phyloP scores from a whole-genome alignment of 2,797 vertebrate species.

The Picus viridis region DNA sequence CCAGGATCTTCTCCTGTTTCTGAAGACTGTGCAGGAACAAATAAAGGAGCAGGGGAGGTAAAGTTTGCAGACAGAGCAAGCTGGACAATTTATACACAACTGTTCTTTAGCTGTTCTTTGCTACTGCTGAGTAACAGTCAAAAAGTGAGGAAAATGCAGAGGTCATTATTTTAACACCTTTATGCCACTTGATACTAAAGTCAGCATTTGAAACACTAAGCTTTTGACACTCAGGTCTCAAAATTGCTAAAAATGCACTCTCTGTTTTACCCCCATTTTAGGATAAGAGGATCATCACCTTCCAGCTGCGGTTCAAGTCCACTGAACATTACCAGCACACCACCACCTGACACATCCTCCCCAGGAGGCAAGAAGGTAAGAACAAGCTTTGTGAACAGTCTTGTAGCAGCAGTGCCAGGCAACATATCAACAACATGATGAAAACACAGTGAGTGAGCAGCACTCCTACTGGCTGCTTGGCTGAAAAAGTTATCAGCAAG shows the following conservation, averaged over 20 bases:
- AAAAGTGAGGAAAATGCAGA: not conserved
- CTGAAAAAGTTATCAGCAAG: not conserved
- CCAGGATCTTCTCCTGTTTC: not conserved
- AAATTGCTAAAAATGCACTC: not conserved
- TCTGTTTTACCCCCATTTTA: constrained; percentile 28
- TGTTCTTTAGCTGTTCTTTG: not conserved
- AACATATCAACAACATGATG: no score
- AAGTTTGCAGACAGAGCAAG: not conserved
- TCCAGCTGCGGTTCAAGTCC: constrained; percentile 98
- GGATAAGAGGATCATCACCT: constrained; percentile 96
- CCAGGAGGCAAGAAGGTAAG: constrained; percentile 95
- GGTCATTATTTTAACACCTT: not conserved
- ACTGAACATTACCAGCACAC: constrained; percentile 95
- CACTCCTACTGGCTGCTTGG: not conserved
- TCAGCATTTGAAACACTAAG: not conserved
- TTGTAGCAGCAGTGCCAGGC: not conserved
- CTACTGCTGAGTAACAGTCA: not conserved
- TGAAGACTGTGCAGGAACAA: not conserved
- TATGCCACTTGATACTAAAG: not conserved
- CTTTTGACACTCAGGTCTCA: not conserved
- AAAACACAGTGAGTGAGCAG: no score
- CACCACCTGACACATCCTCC: constrained; percentile 93
- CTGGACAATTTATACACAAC: not conserved
- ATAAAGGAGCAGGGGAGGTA: not conserved
- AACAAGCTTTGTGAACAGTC: not conserved